These are phyloP conservation scores for Drosophila lutescens DNA, from an alignment of 2,888 invertebrate species.

Conservation along the genomic window DNA sequence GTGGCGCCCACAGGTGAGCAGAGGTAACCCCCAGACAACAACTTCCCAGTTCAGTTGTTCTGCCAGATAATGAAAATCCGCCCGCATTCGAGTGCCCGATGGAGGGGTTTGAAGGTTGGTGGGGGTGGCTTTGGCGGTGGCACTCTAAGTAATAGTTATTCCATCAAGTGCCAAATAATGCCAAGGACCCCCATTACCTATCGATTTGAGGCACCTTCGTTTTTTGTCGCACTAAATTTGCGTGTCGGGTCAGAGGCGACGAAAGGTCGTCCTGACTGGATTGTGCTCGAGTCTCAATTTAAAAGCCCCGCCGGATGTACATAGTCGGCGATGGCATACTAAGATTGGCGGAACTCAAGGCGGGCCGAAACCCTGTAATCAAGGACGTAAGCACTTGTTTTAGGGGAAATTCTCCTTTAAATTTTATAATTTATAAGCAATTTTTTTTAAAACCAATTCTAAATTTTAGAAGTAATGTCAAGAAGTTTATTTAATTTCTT, in stretches of 20 bases:
- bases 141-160: conserved; percentile 28
- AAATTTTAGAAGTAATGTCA: no score
- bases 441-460: no score
- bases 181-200: conserved; percentile 20
- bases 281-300: conserved; percentile 19
- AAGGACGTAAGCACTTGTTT: background rate
- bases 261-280: conserved; percentile 27
- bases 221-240: conserved; percentile 25
- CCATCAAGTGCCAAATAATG: conserved; percentile 24
- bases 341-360: conserved; percentile 36
- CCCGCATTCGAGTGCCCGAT: conserved; percentile 12
- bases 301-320: conserved; percentile 24
- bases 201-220: conserved; percentile 25
- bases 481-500: no score
- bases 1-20: conserved; percentile 12
- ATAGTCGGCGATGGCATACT: conserved; percentile 28
- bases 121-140: background rate
- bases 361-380: conserved; percentile 9
- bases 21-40: conserved; percentile 5
- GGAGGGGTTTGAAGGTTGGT: background rate
- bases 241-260: conserved; percentile 35
- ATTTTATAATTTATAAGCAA: no score
- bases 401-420: background rate
- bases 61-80: conserved; percentile 24
- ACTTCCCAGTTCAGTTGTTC: conserved; percentile 27